Evolutionary conservation across 2,113 vertebrate genomes (phyloP).

Genomic region (Siniperca knerii): DNA sequence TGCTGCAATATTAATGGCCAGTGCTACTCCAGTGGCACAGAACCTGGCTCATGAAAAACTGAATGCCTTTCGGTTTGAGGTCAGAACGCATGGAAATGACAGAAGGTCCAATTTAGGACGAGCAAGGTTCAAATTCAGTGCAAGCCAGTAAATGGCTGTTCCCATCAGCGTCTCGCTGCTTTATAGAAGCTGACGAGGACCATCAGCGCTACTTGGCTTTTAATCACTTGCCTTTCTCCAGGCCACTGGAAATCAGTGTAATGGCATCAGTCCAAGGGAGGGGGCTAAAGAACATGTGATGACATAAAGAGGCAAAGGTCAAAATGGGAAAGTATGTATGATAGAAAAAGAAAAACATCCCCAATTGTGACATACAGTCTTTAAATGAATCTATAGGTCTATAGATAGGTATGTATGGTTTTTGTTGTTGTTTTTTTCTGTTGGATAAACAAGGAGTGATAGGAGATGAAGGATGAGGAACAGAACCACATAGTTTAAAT

Average conservation of each 20-base stretch:
- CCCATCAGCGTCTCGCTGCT: conserved; percentile 33
- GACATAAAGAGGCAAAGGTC: conserved; percentile 15
- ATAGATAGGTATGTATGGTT: not conserved
- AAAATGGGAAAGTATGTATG: not conserved
- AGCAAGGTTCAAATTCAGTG: conserved; percentile 65
- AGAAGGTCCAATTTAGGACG: conserved; percentile 49
- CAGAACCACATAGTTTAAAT: not conserved
- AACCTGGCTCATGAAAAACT: conserved; percentile 74
- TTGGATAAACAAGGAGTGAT: not conserved
- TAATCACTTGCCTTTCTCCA: conserved; percentile 54
- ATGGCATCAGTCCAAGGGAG: conserved; percentile 11
- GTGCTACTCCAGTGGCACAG: conserved; percentile 55
- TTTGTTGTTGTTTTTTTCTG: too few species aligned
- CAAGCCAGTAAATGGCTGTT: conserved; percentile 31
- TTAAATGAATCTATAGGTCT: not conserved
- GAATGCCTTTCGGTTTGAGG: conserved; percentile 66
- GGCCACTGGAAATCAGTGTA: conserved; percentile 53
- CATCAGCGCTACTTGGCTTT: conserved; percentile 65
- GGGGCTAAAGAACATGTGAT: not conserved
- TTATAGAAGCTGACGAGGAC: conserved; percentile 51
- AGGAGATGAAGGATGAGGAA: not conserved
- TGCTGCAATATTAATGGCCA: conserved; percentile 84
- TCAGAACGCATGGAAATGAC: conserved; percentile 56
- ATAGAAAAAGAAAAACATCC: not conserved
- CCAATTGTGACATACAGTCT: not conserved